Conservation (phyloP, 2,888 invertebrate genomes). For the Cephus pygmeus region DNA sequence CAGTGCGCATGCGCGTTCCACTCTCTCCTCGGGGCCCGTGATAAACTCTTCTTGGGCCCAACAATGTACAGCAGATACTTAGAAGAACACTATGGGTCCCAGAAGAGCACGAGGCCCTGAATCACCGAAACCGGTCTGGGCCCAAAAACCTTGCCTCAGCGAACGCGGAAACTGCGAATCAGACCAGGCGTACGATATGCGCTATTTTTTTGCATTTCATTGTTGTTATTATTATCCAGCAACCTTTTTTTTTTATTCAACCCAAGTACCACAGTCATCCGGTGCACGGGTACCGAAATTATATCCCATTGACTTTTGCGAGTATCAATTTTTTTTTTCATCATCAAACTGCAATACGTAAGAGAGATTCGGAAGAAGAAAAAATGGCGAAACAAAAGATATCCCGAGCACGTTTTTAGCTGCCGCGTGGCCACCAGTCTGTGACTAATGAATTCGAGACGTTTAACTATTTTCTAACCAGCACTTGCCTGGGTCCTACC, state of each 20-base stretch:
- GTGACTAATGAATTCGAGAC: background rate
- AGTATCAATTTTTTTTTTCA: background rate
- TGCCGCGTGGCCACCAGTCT: background rate
- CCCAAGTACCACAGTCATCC: background rate
- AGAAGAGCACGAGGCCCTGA: slow-evolving; percentile 34
- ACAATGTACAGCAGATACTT: background rate
- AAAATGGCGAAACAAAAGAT: background rate
- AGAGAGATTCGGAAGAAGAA: background rate
- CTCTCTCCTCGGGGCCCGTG: background rate
- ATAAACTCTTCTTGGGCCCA: background rate
- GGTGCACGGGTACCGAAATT: background rate
- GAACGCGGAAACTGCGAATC: slow-evolving; percentile 51
- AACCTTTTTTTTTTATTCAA: background rate
- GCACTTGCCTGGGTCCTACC: background rate
- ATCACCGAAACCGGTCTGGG: slow-evolving; percentile 39
- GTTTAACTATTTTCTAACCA: background rate
- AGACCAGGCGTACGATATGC: background rate
- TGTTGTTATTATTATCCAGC: slow-evolving; percentile 5
- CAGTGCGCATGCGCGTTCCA: background rate
- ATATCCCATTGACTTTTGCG: background rate
- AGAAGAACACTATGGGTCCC: background rate
- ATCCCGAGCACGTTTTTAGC: background rate
- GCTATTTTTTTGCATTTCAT: background rate
- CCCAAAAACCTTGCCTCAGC: slow-evolving; percentile 33
- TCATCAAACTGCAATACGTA: background rate